Conservation (phyloP, 2,113 vertebrate species). For the Heterocephalus glaber region DNA sequence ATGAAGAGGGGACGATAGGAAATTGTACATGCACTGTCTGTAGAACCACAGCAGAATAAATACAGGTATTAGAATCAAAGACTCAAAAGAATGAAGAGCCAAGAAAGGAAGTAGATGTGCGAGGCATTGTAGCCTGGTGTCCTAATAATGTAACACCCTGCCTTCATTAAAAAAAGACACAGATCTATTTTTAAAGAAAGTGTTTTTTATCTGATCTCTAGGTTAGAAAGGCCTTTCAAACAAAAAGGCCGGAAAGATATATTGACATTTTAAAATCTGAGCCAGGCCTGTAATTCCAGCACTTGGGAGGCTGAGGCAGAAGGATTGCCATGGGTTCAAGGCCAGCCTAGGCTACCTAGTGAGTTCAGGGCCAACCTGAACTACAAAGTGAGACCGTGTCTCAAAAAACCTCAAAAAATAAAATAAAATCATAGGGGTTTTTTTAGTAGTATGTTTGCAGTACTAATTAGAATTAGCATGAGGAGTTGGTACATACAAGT, state of each 20-base stretch:
- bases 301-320: too few species aligned
- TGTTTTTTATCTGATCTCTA: neutral
- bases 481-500: neutral
- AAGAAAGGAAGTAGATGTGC: neutral
- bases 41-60: neutral
- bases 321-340: too few species aligned
- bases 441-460: neutral
- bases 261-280: slow-evolving; percentile 21
- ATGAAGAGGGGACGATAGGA: neutral
- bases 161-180: neutral
- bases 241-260: neutral
- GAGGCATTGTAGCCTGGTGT: neutral
- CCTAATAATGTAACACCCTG: neutral
- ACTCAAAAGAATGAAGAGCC: neutral
- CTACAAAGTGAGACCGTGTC: too few species aligned
- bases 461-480: neutral
- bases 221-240: neutral
- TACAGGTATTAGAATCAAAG: neutral
- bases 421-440: neutral
- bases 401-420: too few species aligned
- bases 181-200: neutral
- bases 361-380: too few species aligned
- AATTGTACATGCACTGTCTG: neutral
- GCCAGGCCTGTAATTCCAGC: too few species aligned
- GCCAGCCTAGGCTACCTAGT: too few species aligned